Base-by-base conservation (phyloP, 2,113 vertebrate genomes). In the Myrmecobius fasciatus region DNA sequence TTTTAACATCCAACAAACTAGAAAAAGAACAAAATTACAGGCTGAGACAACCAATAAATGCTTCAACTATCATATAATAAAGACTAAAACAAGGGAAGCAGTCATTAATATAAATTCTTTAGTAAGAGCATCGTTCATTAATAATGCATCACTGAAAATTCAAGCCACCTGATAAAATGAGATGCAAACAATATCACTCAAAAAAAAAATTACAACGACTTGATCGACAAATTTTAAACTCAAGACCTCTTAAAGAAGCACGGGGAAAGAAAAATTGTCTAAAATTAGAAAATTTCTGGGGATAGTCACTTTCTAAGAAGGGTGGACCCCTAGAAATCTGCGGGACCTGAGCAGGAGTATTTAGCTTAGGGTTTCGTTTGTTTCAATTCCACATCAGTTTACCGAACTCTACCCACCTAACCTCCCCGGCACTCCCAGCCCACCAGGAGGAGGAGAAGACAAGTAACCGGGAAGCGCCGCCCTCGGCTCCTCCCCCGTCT, bases 401-500 rank as follows among this genome's bases (percentile, higher is more conserved):
- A 56, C 25, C 1, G 47, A 36, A 92, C 91, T n/a, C 56, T 36
- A 4, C 89, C 49, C 90, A 60, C 46, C 93, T 60, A 89, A 14
- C 31, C 49, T 95, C 25, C 51, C 36, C 28, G 31, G 25, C 46
- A 51, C 26, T 91, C 89, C 25, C 53, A 2, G 67, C 88, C 26
- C 4, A 31, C 14, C 0, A 0, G 17, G 2, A 24, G 91, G 47
- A 91, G 92, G 92, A 94, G 95, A 94, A 2, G 56, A 31, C 52
- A 25, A 89, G 91, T 48, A 31, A 11, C 52, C 46, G 20, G 47
- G n/a, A 89, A 83, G 94, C 95, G 31, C 98, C 97, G 90, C 96
- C 96, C 96, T 97, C 97, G 90, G 94, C 96, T 95, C 95, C 83
- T 28, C 28, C 26, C 67, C 67, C 36, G 36, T 22, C 67, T 53